These are phyloP conservation scores for Seriola quinqueradiata DNA, from an alignment of 2,113 vertebrate genomes.

Conservation along the genomic window DNA sequence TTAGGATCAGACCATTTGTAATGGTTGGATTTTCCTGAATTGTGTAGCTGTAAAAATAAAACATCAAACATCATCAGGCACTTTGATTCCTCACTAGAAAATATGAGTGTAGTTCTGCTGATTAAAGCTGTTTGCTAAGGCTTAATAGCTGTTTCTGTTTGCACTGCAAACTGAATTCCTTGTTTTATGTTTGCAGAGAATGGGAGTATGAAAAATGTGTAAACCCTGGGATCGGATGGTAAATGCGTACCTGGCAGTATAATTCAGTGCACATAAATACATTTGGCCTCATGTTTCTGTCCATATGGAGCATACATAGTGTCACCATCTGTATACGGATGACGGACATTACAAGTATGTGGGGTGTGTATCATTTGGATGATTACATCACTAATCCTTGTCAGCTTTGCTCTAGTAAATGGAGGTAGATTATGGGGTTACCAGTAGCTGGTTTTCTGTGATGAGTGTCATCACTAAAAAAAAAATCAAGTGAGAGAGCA, in stretches of 20 bases:
- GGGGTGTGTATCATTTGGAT: slow-evolving; percentile 37
- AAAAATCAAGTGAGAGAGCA: background rate
- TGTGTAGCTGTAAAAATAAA: slow-evolving; percentile 1
- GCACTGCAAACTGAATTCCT: background rate
- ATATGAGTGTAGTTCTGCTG: slow-evolving; percentile 8
- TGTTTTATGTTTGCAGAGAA: slow-evolving; percentile 1
- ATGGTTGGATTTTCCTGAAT: background rate
- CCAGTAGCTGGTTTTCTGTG: slow-evolving; percentile 14
- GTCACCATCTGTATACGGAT: slow-evolving; percentile 8
- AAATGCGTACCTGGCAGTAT: background rate
- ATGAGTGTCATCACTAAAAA: background rate
- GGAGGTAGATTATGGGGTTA: background rate
- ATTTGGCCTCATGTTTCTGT: background rate
- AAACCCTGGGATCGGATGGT: background rate
- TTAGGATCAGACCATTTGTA: background rate
- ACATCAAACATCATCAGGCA: background rate
- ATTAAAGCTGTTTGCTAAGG: slow-evolving; percentile 33
- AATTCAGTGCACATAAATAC: background rate
- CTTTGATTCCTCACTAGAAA: slow-evolving; percentile 2
- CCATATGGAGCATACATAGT: background rate
- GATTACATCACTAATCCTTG: slow-evolving; percentile 54
- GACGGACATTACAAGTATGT: background rate
- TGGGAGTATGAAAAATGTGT: background rate
- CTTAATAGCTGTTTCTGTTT: slow-evolving; percentile 25
- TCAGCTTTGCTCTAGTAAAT: slow-evolving; percentile 25